Percentiles rank a stretch among this genome's conserved stretches.
Evolutionary conservation across 2,797 vertebrate species (phyloP).

Genomic region (Schizopygopsis malacanthus): DNA sequence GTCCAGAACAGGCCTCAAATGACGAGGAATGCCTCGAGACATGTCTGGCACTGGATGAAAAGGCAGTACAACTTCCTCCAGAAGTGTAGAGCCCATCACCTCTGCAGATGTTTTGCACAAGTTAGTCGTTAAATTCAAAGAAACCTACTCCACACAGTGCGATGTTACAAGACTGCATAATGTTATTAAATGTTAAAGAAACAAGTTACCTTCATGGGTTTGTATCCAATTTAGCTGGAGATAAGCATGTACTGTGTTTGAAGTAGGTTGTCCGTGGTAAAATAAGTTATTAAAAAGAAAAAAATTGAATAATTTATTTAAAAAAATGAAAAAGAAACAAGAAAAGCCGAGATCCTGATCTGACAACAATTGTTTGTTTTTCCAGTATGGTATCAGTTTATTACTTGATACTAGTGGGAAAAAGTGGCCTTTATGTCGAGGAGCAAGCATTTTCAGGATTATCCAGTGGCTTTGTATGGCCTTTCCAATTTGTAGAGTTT

Average conservation of each 20-base stretch:
- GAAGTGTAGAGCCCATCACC: conserved; percentile 72
- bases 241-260: conserved; percentile 60
- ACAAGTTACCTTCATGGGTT: conserved; percentile 47
- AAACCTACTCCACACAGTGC: conserved; percentile 69
- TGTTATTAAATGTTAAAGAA: conserved; percentile 47
- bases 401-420: conserved; percentile 52
- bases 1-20: conserved; percentile 43
- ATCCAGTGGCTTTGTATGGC: conserved; percentile 34
- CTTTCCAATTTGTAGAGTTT: conserved; percentile 43
- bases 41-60: conserved; percentile 65
- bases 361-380: conserved; percentile 32
- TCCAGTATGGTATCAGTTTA: conserved; percentile 40
- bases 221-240: conserved; percentile 50
- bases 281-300: conserved; percentile 53
- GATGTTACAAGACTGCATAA: conserved; percentile 47
- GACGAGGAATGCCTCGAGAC: conserved; percentile 64
- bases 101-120: conserved; percentile 87
- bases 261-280: conserved; percentile 56
- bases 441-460: conserved; percentile 55
- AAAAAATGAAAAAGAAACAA: conserved; percentile 35
- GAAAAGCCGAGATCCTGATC: conserved; percentile 27
- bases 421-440: conserved; percentile 60
- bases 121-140: conserved; percentile 74
- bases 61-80: conserved; percentile 74
- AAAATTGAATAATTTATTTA: conserved; percentile 51